Evolutionary conservation across 2,797 vertebrate species (phyloP), one percentile per base, ranked within the genome.

Genomic region (Melanotaenia boesemani): DNA sequence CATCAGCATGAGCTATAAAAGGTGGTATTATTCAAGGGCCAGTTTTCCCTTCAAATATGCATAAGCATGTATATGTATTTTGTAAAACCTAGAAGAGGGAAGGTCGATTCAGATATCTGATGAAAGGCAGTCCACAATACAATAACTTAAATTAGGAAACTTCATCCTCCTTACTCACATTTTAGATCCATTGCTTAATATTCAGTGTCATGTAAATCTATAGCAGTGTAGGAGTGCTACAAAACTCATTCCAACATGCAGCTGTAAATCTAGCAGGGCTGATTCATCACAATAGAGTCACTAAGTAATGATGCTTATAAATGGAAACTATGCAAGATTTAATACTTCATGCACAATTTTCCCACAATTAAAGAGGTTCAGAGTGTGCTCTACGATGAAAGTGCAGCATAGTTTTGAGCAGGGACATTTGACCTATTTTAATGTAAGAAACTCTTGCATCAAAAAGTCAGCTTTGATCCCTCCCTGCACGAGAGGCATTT

Each of bases 251-350:
- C 28, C 37, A 74, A 36, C 26, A 69, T 69, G 57, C 72, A 79
- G 32, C 64, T 69, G 65, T 74, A 59, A 67, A 20, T 0, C 9
- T 8, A 50, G 18, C 10, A 44, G 28, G 7, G 56, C 18, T 82
- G 81, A 75, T 50, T 83, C 61, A 80, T 67, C 39, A 57, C 36
- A 70, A 28, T 52, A 59, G 28, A 56, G 28, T 58, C 59, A 73
- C 60, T 57, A 64, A 72, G 80, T 77, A 75, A 78, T 57, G 34
- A 77, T 54, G 37, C 57, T 62, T 41, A n/a, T 60, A 52, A 76
- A 62, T 37, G 66, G 48, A 60, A 55, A 48, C 22, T 52, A 62
- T 28, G 7, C 8, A 36, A 28, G 4, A n/a, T 64, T 77, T 70
- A 54, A 70, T 76, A 72, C 50, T 11, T 84, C 8, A 68, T 39